These are phyloP conservation scores for Sternotherus odoratus DNA, from an alignment of 2,797 vertebrate species.

Conservation along the genomic window DNA sequence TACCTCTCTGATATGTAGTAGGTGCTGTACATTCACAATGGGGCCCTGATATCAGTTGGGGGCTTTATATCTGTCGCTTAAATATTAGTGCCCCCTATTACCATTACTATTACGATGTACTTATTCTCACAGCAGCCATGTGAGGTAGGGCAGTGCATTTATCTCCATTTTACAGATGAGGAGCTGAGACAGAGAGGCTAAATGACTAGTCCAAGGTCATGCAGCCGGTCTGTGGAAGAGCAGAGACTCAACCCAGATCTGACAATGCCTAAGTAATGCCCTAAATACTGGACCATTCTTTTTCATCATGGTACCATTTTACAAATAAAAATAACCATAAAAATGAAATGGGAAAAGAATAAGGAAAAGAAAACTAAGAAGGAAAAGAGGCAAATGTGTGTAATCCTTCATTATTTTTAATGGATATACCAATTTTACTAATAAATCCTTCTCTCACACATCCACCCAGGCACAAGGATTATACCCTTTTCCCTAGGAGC, in stretches of 20 bases:
- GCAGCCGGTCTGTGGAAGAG: not conserved
- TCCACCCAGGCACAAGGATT: not conserved
- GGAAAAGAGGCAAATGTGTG: not conserved
- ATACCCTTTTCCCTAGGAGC: not conserved
- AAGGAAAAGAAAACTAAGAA: not conserved
- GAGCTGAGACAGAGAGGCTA: not conserved
- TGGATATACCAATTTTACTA: not conserved
- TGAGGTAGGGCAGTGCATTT: not conserved
- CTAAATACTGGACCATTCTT: accelerated
- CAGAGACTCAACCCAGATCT: not conserved
- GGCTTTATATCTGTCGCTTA: not conserved
- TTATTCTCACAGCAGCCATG: not conserved
- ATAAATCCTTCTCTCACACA: not conserved
- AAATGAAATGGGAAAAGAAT: not conserved
- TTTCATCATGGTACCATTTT: not conserved
- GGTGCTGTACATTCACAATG: not conserved
- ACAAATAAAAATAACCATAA: not conserved
- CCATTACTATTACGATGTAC: not conserved
- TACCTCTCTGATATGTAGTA: no score
- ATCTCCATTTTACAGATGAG: not conserved
- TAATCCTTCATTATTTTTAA: not conserved
- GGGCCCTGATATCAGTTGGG: not conserved
- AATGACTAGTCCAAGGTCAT: not conserved
- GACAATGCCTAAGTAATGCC: not conserved
- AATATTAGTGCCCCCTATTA: not conserved